A percentile compares a stretch with the other conserved stretches of the same genome.
These are phyloP conservation scores for Aurelia sp. DNA, from an alignment of 30 jellyfish, hydroid and myxozoan species.

Conservation along the genomic window DNA sequence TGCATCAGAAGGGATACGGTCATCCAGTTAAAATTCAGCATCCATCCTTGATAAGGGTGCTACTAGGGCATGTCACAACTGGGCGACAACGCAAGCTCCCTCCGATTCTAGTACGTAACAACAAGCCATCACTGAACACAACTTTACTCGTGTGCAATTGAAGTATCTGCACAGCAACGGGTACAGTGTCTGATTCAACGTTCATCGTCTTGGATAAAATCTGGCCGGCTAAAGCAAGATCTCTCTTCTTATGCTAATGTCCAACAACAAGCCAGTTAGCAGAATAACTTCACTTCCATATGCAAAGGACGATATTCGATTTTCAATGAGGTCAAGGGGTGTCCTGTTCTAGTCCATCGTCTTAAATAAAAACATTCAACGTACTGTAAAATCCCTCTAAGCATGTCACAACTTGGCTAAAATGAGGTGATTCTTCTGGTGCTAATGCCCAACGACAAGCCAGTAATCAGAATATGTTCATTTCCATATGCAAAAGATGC, in stretches of 20 bases:
- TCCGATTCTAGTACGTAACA: constrained; percentile 96
- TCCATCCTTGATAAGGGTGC: constrained; percentile 61
- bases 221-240: constrained; percentile 87
- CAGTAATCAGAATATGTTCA: constrained; percentile 78
- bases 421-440: constrained; percentile 94
- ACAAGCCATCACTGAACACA: constrained; percentile 94
- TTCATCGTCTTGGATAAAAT: constrained; percentile 55
- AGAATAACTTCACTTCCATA: constrained; percentile 31
- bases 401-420: constrained; percentile 92
- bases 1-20: neutral
- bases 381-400: constrained; percentile 87
- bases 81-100: constrained; percentile 86
- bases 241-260: constrained; percentile 93
- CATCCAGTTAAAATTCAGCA: neutral
- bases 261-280: constrained; percentile 98
- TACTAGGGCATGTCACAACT: constrained; percentile 80
- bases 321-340: too few species aligned
- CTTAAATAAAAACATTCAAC: constrained; percentile 85
- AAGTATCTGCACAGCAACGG: too few species aligned
- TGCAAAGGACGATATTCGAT: too few species aligned
- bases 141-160: neutral
- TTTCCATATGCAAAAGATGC: neutral
- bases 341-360: neutral
- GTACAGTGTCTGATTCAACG: neutral
- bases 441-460: constrained; percentile 99